Base-by-base conservation (phyloP, 2,113 vertebrate species). In the Hoplias malabaricus region DNA sequence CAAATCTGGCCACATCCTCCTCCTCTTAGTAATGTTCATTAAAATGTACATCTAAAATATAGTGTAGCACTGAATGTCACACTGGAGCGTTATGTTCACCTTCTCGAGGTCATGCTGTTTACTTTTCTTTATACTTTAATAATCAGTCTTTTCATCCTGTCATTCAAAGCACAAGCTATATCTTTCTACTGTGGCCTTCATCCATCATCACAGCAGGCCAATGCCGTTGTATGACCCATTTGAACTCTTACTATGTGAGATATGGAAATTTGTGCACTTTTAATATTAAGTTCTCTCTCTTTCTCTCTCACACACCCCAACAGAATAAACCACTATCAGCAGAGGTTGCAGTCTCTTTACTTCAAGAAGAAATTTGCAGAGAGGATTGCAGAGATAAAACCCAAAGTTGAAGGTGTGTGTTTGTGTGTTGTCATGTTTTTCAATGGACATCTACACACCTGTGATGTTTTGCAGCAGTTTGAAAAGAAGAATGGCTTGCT, bases 281-380 rank as follows among this genome's bases (percentile, higher is more conserved):
- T 34, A 62, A 21, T 59, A 21, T 29, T 0, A 13, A 9, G 9
- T 16, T 43, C 36, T 72, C n/a, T 29, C 21, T 34, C 5, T n/a
- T 29, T 25, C 29, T 69, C 23, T 36, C 34, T 73, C 43, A 48
- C 27, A 62, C 61, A 59, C 19, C 21, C 71, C 67, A 71, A 86
- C 87, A 96, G 98, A 92, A 99, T 99, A 90, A 98, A 96, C 91
- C 98, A 99, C 89, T 99, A 99, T 88, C 97, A 99, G 87, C 97
- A 99, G 90, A 93, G 96, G 86, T 84, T 99, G 59, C 97, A 99
- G 81, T 96, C 97, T 0, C 86, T 99, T 40, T 98, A 99, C 91
- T 98, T 99, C 90, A 99, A 99, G 83, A 99, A 99, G 92, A 99
- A 99, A 90, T 99, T 99, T 94, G 95, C 97, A n/a, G 98, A 99